Evolutionary conservation across 2,888 invertebrate genomes (phyloP).

Genomic region (Anaspis maculata): DNA sequence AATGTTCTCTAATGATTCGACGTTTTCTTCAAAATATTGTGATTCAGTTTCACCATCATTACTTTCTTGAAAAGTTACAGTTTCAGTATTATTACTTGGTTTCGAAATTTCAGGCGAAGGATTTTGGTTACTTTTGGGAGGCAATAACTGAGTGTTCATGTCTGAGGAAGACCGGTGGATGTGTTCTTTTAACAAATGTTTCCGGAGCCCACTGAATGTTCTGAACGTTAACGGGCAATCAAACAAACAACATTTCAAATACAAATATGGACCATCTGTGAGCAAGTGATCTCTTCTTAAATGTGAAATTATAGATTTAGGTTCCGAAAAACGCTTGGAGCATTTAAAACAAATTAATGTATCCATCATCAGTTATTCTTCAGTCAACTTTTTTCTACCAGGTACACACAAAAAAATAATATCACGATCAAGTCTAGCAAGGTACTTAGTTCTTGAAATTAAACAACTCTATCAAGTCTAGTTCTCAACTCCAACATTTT

Average conservation of each 20-base stretch:
- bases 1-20: neutral
- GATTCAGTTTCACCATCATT: neutral
- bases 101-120: neutral
- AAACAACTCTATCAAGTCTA: slow-evolving; percentile 1
- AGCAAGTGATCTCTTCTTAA: neutral
- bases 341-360: neutral
- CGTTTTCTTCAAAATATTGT: neutral
- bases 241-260: neutral
- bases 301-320: neutral
- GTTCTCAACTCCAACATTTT: slow-evolving; percentile 7
- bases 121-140: neutral
- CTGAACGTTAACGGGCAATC: neutral
- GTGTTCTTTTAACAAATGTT: neutral
- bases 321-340: neutral
- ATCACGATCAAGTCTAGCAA: no score
- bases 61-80: neutral
- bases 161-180: neutral
- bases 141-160: neutral
- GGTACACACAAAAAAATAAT: no score
- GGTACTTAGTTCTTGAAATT: no score
- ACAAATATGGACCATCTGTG: neutral
- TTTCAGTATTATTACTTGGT: no score
- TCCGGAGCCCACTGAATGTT: neutral
- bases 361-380: no score
- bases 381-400: no score